Evolutionary conservation across 2,113 vertebrate species (phyloP), one percentile per base, ranked within the genome.

Genomic region (Coregonus clupeaformis): DNA sequence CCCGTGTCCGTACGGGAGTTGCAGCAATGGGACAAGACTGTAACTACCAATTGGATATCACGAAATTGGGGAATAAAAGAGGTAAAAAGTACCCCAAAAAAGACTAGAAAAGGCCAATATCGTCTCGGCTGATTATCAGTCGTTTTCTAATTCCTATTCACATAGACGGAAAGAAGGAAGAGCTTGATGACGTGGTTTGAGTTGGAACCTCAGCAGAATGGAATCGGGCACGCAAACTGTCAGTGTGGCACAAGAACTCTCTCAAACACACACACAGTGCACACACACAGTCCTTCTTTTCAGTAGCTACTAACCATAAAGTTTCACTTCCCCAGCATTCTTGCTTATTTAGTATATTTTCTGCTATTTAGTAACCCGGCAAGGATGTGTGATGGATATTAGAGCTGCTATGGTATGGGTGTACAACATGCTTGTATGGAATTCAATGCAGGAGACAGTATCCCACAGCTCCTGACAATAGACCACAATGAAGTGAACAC

Each of bases 251-350:
- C 24, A 64, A 42, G 24, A 22, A 2, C 30, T 36, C 30, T 71
- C 14, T 30, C 73, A 14, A 7, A 2, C 69, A 27, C 27, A 27
- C 27, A 27, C 27, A 27, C 27, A 27, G 27, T 27, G 27, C 27
- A 71, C 27, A 55, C 47, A 68, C 36, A 24, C 9, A 22, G 27
- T 79, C 62, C 47, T 18, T 42, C 62, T 22, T 2, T 75, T 42
- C 7, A 42, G 36, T 42, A 42, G 36, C 7, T 42, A 42, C 9
- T 42, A 42, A 55, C 30, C 25, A 20, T 52, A 24, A 32, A 11
- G 72, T 89, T 84, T 87, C 77, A 84, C 79, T 82, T 88, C 78
- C 84, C 11, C 7, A 71, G 62, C 77, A 32, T 6, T 67, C 30
- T 9, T 59, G 30, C 9, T 55, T 68, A 7, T 29, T 52, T 64